Percentiles rank a stretch among this genome's conserved stretches.
These are phyloP conservation scores for Macrobrachium rosenbergii DNA, from an alignment of 1,140 invertebrate species.

Conservation along the genomic window DNA sequence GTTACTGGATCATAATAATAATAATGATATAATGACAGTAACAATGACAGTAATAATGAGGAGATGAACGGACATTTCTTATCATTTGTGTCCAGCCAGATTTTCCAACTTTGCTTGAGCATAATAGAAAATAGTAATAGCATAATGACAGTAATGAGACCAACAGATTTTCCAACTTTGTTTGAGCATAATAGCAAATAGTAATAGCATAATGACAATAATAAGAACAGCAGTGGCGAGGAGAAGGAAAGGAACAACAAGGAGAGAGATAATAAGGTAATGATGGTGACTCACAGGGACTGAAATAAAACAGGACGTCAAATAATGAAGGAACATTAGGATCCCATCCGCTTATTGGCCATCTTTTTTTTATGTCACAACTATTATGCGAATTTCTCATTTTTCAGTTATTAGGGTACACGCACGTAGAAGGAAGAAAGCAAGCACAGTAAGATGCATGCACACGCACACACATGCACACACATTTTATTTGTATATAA, in stretches of 20 bases:
- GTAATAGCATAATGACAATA: no score
- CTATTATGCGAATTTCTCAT: background rate
- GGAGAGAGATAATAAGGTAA: background rate
- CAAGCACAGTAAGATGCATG: background rate
- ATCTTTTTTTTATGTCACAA: no score
- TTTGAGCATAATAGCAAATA: no score
- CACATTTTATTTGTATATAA: background rate
- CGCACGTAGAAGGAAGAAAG: background rate
- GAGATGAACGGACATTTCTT: no score
- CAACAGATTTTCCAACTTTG: no score
- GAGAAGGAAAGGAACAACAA: background rate
- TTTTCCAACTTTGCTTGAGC: no score
- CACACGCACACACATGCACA: background rate
- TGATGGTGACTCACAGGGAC: background rate
- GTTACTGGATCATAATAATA: background rate
- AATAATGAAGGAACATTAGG: background rate
- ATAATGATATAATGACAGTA: background rate
- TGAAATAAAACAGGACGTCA: background rate
- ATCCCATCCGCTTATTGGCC: no score
- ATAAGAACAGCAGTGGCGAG: no score
- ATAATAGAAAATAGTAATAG: no score
- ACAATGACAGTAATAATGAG: background rate
- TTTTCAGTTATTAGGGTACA: background rate
- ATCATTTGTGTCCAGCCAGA: no score
- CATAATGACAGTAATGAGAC: background rate